A percentile compares a stretch with the other conserved stretches of the same genome.
Evolutionary conservation across 2,888 invertebrate species (phyloP).

Genomic region (Pollenia angustigena): DNA sequence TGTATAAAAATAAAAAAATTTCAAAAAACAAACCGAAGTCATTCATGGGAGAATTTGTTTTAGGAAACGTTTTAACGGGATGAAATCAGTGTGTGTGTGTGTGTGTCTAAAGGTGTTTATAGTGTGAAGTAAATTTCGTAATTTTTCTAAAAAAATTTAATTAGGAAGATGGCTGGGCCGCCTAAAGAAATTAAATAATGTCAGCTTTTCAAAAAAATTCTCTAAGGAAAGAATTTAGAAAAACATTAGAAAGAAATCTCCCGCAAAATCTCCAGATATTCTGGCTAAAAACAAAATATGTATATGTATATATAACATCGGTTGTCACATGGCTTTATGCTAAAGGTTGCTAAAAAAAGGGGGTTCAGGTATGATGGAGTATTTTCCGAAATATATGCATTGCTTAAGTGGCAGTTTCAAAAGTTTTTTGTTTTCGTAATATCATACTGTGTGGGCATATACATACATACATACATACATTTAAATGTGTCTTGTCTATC

Average conservation of each 20-base stretch:
- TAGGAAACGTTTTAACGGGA: neutral
- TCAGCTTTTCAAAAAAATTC: constrained; percentile 66
- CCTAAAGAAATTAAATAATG: constrained; percentile 32
- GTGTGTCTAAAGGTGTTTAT: neutral
- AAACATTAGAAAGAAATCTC: constrained; percentile 48
- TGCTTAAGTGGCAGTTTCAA: constrained; percentile 62
- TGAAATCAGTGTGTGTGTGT: constrained; percentile 7
- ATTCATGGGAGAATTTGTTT: constrained; percentile 17
- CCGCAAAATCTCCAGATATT: constrained; percentile 22
- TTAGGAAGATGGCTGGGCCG: constrained; percentile 37
- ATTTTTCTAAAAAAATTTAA: constrained; percentile 21
- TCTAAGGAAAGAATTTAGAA: constrained; percentile 65
- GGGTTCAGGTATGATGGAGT: constrained; percentile 4
- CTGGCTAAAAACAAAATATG: neutral
- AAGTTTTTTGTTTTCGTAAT: constrained; percentile 15
- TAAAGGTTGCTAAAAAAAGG: neutral
- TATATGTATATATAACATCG: neutral
- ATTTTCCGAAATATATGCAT: constrained; percentile 45
- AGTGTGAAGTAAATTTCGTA: constrained; percentile 58
- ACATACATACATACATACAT: neutral
- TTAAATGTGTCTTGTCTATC: constrained; percentile 3
- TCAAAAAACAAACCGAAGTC: neutral
- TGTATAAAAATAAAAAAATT: constrained; percentile 16
- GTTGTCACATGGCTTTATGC: neutral
- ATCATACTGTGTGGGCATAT: neutral